These are phyloP conservation scores for Nasalis larvatus DNA, from an alignment of 2,113 vertebrate species.

Conservation along the genomic window DNA sequence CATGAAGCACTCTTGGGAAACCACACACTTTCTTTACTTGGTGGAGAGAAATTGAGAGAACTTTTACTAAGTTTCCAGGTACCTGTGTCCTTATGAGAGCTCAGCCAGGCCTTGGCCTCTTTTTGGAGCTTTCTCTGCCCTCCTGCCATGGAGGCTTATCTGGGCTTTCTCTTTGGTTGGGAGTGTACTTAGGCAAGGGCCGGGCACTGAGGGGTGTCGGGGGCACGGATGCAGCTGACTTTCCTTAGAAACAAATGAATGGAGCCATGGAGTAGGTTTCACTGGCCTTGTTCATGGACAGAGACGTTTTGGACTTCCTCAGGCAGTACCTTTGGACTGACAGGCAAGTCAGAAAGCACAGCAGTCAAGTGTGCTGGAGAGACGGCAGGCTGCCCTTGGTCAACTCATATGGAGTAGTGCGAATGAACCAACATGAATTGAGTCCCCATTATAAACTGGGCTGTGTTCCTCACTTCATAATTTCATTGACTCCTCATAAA, in stretches of 20 bases:
- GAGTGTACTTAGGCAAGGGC: background rate
- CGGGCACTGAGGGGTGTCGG: rapidly evolving
- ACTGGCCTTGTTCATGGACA: rapidly evolving
- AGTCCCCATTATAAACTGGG: background rate
- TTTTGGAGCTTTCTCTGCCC: background rate
- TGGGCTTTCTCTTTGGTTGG: background rate
- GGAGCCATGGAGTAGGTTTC: background rate
- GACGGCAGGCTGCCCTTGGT: no score
- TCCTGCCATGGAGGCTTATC: background rate
- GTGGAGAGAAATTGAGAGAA: background rate
- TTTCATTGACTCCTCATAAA: background rate
- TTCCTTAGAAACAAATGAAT: background rate
- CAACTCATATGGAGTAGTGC: background rate
- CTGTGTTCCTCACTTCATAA: background rate
- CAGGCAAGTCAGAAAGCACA: background rate
- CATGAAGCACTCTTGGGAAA: background rate
- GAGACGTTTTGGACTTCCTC: background rate
- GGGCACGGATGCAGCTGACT: background rate
- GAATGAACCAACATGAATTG: background rate
- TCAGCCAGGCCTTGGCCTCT: rapidly evolving
- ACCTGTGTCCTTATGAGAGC: background rate
- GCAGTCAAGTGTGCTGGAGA: background rate
- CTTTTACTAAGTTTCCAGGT: background rate
- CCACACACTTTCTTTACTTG: background rate
- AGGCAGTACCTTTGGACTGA: background rate